Conservation (phyloP, 2,797 vertebrate species). For the Neoniphon sammara region DNA sequence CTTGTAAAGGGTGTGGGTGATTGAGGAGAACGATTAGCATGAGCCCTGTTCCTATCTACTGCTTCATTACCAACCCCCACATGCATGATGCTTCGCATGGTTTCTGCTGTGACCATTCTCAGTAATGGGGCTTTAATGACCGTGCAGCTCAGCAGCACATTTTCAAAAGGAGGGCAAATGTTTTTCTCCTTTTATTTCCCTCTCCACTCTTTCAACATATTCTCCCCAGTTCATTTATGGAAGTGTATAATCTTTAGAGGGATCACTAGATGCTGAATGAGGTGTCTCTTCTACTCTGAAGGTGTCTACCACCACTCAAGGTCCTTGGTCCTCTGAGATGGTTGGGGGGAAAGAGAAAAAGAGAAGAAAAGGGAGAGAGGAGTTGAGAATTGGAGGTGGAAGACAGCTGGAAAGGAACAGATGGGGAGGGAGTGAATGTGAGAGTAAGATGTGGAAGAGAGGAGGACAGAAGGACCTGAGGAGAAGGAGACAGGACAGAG, state of each 20-base stretch:
- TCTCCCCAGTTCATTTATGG: conserved; percentile 1
- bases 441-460: background rate
- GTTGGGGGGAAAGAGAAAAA: no score
- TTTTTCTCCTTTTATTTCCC: background rate
- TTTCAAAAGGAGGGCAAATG: background rate
- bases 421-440: background rate
- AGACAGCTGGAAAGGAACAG: background rate
- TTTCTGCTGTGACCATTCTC: conserved; percentile 29
- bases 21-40: conserved; percentile 58
- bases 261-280: conserved; percentile 20
- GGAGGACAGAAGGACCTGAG: background rate
- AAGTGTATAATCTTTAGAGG: conserved; percentile 2
- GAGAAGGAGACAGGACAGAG: background rate
- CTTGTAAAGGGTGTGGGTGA: conserved; percentile 47
- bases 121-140: conserved; percentile 35
- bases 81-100: conserved; percentile 18
- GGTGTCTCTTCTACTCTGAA: conserved; percentile 6
- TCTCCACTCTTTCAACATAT: background rate
- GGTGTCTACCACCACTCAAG: background rate
- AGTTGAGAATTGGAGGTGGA: background rate
- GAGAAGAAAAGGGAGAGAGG: background rate
- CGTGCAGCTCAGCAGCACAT: conserved; percentile 4
- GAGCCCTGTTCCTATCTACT: conserved; percentile 43
- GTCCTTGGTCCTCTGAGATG: no score
- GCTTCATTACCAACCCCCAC: conserved; percentile 51